Evolutionary conservation across 2,113 vertebrate genomes (phyloP), one percentile per base, ranked within the genome.

Genomic region (Numenius arquata): DNA sequence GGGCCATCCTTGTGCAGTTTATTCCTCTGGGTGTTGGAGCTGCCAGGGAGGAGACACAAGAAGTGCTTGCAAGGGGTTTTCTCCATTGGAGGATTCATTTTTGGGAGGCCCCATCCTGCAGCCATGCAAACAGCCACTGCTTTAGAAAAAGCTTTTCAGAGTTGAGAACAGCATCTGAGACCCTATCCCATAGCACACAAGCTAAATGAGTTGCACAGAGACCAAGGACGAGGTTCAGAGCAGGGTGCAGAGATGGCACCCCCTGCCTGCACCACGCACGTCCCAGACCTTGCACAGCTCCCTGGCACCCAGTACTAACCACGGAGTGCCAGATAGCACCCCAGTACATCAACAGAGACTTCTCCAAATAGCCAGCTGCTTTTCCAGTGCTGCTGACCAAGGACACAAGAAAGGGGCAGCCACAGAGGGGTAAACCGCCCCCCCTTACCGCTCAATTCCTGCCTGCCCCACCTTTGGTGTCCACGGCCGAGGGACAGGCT

Each of bases 201-300:
- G 45, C 53, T 16, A 61, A 55, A 47, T 0, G 9, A 52, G 5
- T 19, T 53, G 21, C 55, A 20, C 4, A 43, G 34, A 56, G 22
- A 53, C 55, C 26, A 29, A 71, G 29, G 15, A 41, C 27, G 18
- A 30, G 19, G 15, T 50, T 27, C 40, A 45, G 72, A 74, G 41
- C 50, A 58, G 58, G 18, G 11, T 8, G 41, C 30, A n/a, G 72
- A 40, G n/a, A 5, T 53, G 77, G 45, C 81, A 73, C 9, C 53
- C n/a, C 30, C 45, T 61, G 34, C 50, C 48, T 18, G 26, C 32
- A 47, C 48, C 25, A 1, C 2, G 3, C 9, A 8, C 3, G 0
- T 48, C 30, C 58, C 22, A 62, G 47, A 43, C 17, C n/a, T 68
- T 5, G 20, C 26, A 5, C 47, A 45, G 62, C 75, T 81, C 56